Evolutionary conservation across 1,140 invertebrate genomes (phyloP).

Genomic region (fruit fly (Drosophila melanogaster)): Release_6_plus_ISO1_MT NT_037436.4:4010001-4010500

Average conservation of each 20-base stretch:
- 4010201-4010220: neutral
- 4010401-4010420: too few relatives aligned
- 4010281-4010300: too few relatives aligned
- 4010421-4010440: neutral
- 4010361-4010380: too few relatives aligned
- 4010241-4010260: too few relatives aligned
- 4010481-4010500: conserved; percentile 19
- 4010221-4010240: too few relatives aligned
- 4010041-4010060: conserved; percentile 54
- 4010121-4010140: conserved; percentile 81
- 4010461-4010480: conserved; percentile 16
- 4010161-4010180: conserved; percentile 48
- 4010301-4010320: too few relatives aligned
- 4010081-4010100: conserved; percentile 43
- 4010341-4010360: too few relatives aligned
- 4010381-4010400: too few relatives aligned
- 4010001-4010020: conserved; percentile 62
- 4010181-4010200: neutral
- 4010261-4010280: too few relatives aligned
- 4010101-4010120: conserved; percentile 81
- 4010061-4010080: conserved; percentile 22
- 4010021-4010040: conserved; percentile 61
- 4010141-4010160: conserved; percentile 80
- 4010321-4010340: too few relatives aligned
- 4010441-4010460: neutral